Percentiles rank a stretch among this genome's conserved stretches.
phyloP scores from a whole-genome alignment of 2,888 invertebrate genomes.

The Hydrotaea diabolus region DNA sequence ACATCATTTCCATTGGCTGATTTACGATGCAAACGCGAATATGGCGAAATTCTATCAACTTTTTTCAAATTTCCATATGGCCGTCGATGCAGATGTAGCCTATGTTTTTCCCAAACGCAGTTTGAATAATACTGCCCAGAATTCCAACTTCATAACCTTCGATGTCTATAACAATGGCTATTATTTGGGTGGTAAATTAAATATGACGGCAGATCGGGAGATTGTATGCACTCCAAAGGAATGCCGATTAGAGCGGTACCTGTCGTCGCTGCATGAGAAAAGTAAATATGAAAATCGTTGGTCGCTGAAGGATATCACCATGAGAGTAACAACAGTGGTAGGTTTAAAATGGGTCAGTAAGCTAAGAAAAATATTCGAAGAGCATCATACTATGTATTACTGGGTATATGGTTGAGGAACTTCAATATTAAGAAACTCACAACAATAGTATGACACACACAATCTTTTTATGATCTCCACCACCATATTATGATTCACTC shows the following conservation, averaged over 20 bases:
- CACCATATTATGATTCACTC: too few species aligned
- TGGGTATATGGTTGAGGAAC: too few species aligned
- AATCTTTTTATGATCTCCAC: too few species aligned
- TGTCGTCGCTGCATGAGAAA: slow-evolving; percentile 72
- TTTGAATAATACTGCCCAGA: background rate
- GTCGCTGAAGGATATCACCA: slow-evolving; percentile 73
- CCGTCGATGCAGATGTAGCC: slow-evolving; percentile 77
- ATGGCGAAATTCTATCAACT: slow-evolving; percentile 65
- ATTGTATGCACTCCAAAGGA: slow-evolving; percentile 67
- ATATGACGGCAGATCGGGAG: slow-evolving; percentile 74
- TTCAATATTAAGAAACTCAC: too few species aligned
- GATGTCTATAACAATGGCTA: slow-evolving; percentile 80
- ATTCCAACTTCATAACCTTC: slow-evolving; percentile 69
- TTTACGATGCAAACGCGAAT: slow-evolving; percentile 70
- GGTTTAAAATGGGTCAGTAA: slow-evolving; percentile 31
- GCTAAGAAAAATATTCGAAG: too few species aligned
- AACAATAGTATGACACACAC: too few species aligned
- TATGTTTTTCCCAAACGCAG: slow-evolving; percentile 60
- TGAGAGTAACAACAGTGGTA: slow-evolving; percentile 76
- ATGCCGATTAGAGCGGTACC: slow-evolving; percentile 68
- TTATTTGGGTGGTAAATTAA: slow-evolving; percentile 77
- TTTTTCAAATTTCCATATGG: slow-evolving; percentile 73
- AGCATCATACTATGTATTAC: too few species aligned
- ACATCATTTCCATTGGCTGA: slow-evolving; percentile 75
- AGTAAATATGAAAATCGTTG: slow-evolving; percentile 74